phyloP scores from a whole-genome alignment of 2,113 vertebrate species.

The Glaucomys volans region DNA sequence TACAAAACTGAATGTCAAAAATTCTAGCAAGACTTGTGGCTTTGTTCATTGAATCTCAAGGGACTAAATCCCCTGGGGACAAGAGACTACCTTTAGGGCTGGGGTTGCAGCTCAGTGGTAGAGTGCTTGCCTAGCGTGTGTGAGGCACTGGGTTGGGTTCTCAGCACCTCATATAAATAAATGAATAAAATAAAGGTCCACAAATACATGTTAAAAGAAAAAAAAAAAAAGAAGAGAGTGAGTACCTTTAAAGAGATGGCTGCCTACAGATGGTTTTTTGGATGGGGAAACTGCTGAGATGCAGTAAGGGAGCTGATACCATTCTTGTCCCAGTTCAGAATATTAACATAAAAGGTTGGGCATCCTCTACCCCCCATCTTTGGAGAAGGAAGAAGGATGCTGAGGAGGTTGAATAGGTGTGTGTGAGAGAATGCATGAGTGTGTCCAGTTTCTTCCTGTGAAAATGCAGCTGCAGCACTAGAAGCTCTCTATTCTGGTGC shows the following conservation, averaged over 20 bases:
- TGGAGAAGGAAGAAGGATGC: neutral
- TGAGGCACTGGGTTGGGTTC: too few species aligned
- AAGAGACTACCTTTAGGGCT: neutral
- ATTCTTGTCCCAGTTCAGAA: neutral
- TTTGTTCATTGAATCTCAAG: neutral
- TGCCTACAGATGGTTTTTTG: neutral
- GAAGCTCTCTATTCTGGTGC: neutral
- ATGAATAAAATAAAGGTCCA: too few species aligned
- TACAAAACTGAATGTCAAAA: neutral
- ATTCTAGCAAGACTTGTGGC: neutral
- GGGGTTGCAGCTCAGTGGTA: too few species aligned
- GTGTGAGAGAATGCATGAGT: accelerated
- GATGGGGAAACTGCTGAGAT: neutral
- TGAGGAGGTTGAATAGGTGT: neutral
- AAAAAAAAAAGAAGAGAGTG: neutral
- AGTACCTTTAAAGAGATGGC: neutral
- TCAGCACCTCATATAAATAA: too few species aligned
- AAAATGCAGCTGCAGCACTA: neutral
- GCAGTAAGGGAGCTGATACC: neutral
- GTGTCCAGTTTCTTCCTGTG: accelerated
- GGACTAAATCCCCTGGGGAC: neutral
- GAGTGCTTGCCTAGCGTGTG: too few species aligned
- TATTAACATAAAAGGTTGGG: neutral
- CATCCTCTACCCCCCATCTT: too few species aligned
- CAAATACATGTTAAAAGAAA: too few species aligned